These are phyloP conservation scores for Epizoanthus rinbou DNA, from an alignment of 92 coral and sea anemone species.

Conservation along the genomic window DNA sequence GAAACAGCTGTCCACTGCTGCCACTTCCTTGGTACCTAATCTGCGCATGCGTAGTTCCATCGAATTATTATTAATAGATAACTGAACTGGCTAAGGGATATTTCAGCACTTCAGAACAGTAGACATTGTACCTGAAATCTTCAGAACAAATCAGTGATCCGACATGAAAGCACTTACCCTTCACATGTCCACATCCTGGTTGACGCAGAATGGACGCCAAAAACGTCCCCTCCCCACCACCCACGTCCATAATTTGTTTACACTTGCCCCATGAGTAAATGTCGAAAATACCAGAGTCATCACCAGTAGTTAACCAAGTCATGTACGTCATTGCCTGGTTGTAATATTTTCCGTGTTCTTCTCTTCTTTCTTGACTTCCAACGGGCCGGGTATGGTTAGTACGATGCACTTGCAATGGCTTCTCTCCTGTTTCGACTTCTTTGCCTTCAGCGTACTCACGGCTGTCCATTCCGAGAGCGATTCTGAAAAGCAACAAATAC, in stretches of 20 bases:
- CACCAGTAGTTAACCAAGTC: slow-evolving; percentile 35
- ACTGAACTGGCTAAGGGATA: too few relatives aligned
- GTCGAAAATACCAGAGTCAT: slow-evolving; percentile 32
- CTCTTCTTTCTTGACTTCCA: slow-evolving; percentile 57
- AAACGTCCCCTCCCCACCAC: slow-evolving; percentile 59
- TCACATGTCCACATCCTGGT: slow-evolving; percentile 60
- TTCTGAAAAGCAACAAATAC: not conserved
- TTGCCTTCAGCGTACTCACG: slow-evolving; percentile 22
- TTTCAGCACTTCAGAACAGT: too few relatives aligned
- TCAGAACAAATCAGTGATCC: too few relatives aligned
- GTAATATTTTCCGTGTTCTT: slow-evolving; percentile 51
- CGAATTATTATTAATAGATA: too few relatives aligned
- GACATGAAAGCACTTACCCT: slow-evolving; percentile 30
- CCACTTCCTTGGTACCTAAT: too few relatives aligned
- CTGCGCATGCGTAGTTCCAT: too few relatives aligned
- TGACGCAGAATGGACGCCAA: slow-evolving; percentile 58
- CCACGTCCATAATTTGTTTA: slow-evolving; percentile 61
- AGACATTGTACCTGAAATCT: too few relatives aligned
- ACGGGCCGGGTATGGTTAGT: slow-evolving; percentile 6
- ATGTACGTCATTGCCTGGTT: slow-evolving; percentile 52
- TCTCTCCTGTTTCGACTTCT: not conserved
- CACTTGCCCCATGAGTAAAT: slow-evolving; percentile 64
- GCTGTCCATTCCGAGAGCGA: slow-evolving; percentile 5
- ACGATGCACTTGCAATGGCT: slow-evolving; percentile 3
- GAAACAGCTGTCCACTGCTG: too few relatives aligned